Evolutionary conservation across 2,113 vertebrate species (phyloP).

Genomic region (Caracal caracal): DNA sequence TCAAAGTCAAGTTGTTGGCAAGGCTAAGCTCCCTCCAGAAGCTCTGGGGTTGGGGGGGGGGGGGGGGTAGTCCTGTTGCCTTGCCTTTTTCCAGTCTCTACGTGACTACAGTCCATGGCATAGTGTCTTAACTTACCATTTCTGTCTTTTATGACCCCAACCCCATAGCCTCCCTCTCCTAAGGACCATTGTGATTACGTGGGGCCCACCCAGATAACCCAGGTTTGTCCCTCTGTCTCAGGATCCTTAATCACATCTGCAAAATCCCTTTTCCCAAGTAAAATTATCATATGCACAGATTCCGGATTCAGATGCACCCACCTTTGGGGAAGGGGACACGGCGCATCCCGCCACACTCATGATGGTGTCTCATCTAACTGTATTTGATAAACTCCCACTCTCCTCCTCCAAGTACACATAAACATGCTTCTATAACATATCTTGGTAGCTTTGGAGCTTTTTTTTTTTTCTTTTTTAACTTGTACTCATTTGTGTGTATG

Average conservation of each 20-base stretch:
- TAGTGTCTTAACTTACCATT: background rate
- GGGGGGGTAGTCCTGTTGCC: fast-evolving
- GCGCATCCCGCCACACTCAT: fast-evolving
- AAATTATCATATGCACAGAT: background rate
- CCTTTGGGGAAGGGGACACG: background rate
- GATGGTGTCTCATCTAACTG: background rate
- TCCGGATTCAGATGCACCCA: too few relatives aligned
- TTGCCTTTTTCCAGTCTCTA: fast-evolving
- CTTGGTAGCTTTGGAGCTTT: background rate
- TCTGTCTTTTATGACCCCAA: background rate
- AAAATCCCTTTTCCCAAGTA: background rate
- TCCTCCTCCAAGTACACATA: too few relatives aligned
- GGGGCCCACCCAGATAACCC: background rate
- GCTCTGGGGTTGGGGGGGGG: too few relatives aligned
- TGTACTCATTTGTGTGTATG: fast-evolving
- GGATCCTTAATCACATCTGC: background rate
- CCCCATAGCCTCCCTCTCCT: background rate
- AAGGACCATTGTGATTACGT: background rate
- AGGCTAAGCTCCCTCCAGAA: background rate
- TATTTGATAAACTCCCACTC: background rate
- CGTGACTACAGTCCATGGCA: fast-evolving
- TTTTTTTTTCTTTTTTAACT: background rate
- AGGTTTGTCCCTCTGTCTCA: background rate
- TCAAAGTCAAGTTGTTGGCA: background rate
- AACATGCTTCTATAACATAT: fast-evolving